A percentile compares a stretch with the other conserved stretches of the same genome.
These are phyloP conservation scores for Corydoras sp. DNA, from an alignment of 2,113 vertebrate species.

Conservation along the genomic window DNA sequence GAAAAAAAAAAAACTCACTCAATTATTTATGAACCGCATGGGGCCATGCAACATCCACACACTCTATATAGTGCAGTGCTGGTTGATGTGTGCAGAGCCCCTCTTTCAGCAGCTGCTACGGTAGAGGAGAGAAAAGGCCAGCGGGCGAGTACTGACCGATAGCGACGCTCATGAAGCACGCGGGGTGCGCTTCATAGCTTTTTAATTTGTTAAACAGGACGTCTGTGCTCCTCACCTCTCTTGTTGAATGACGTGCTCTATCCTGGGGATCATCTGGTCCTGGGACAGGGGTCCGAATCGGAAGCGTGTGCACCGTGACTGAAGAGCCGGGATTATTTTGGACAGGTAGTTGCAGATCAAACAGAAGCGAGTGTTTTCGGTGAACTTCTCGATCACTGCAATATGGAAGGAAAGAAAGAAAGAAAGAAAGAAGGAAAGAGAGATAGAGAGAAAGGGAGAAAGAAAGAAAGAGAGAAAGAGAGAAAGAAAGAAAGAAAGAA, in stretches of 20 bases:
- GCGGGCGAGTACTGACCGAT: no score
- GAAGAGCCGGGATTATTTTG: conserved; percentile 95
- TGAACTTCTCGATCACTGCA: conserved; percentile 95
- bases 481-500: background rate
- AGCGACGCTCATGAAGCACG: no score
- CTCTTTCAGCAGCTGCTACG: no score
- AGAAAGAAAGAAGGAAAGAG: background rate
- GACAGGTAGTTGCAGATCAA: conserved; percentile 97
- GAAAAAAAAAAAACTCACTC: conserved; percentile 1
- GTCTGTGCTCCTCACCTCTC: conserved; percentile 70
- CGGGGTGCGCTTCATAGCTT: no score
- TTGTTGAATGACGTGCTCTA: conserved; percentile 77
- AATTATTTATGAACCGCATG: conserved; percentile 3
- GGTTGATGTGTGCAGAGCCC: no score
- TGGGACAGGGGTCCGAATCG: conserved; percentile 87
- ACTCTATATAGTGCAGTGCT: no score
- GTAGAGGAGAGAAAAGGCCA: no score
- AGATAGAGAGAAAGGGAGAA: background rate
- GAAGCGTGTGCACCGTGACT: conserved; percentile 93
- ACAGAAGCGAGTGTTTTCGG: conserved; percentile 93
- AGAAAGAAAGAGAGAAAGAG: background rate
- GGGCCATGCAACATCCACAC: no score
- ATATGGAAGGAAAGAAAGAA: background rate
- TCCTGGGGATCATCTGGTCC: conserved; percentile 87
- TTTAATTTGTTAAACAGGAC: background rate